Conservation (phyloP, 2,888 invertebrate species). For the Leucoma salicis region DNA sequence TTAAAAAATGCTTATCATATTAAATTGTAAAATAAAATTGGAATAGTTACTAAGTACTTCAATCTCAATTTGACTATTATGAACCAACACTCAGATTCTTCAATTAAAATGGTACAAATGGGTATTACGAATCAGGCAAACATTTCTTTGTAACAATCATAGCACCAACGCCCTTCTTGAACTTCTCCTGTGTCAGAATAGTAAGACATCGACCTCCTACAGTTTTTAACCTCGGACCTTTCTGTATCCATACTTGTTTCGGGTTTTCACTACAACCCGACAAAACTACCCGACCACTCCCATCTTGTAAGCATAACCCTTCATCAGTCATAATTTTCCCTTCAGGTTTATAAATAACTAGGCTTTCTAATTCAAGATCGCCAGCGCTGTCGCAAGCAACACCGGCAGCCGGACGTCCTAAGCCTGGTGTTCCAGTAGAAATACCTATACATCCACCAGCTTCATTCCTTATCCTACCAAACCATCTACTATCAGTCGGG, state of each 20-base stretch:
- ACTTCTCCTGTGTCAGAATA: conserved; percentile 42
- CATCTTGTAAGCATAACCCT: conserved; percentile 90
- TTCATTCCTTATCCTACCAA: conserved; percentile 89
- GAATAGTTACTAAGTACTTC: conserved; percentile 27
- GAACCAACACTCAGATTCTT: neutral
- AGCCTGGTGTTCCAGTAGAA: conserved; percentile 81
- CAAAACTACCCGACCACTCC: conserved; percentile 85
- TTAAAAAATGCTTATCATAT: conserved; percentile 14
- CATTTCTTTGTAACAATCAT: conserved; percentile 83
- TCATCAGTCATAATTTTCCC: conserved; percentile 93
- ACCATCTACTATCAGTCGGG: conserved; percentile 92
- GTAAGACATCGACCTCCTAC: conserved; percentile 59
- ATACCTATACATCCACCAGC: conserved; percentile 65
- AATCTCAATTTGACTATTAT: conserved; percentile 19
- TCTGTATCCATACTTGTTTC: conserved; percentile 87
- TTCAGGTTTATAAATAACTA: conserved; percentile 86
- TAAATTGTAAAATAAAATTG: conserved; percentile 25
- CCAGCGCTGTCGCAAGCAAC: conserved; percentile 81
- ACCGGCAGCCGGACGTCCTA: conserved; percentile 86
- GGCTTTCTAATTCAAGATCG: conserved; percentile 83
- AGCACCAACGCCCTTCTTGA: conserved; percentile 50
- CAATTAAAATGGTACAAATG: neutral
- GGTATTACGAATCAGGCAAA: conserved; percentile 54
- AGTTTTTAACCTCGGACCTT: conserved; percentile 64
- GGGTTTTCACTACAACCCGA: conserved; percentile 86